Percentiles rank a stretch among this genome's conserved stretches.
Conservation (phyloP, 2,113 vertebrate species). For the Xiphophorus hellerii region DNA sequence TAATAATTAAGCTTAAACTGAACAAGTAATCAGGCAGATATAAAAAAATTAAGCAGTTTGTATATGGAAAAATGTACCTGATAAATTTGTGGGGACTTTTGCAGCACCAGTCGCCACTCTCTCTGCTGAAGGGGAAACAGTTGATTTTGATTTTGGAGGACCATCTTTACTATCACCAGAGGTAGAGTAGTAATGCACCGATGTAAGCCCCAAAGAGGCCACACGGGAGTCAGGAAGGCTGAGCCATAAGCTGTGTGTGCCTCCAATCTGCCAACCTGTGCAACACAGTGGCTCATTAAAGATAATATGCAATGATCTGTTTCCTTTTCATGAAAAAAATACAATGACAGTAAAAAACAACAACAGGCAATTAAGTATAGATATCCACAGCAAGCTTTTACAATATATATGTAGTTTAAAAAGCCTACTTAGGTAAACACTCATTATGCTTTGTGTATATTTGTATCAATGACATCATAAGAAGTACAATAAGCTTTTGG, state of each 20-base stretch:
- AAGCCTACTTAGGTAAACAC: too few relatives aligned
- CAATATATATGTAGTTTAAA: not conserved
- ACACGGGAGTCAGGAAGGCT: conserved; percentile 73
- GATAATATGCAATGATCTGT: not conserved
- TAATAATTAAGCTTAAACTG: not conserved
- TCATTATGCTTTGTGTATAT: not conserved
- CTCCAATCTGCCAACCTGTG: conserved; percentile 84
- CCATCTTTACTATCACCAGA: conserved; percentile 72
- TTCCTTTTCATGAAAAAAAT: not conserved
- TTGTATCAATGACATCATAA: not conserved
- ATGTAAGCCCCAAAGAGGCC: conserved; percentile 73
- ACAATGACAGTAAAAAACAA: not conserved
- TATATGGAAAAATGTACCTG: conserved; percentile 53
- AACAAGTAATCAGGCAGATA: not conserved
- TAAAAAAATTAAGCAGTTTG: too few relatives aligned
- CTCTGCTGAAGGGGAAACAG: conserved; percentile 37
- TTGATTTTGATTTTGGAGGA: conserved; percentile 54
- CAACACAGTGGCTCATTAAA: not conserved
- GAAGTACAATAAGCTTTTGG: too few relatives aligned
- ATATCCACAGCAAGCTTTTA: not conserved
- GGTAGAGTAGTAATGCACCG: conserved; percentile 87
- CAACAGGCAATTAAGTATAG: not conserved
- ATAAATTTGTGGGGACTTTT: conserved; percentile 9
- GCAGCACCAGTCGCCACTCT: conserved; percentile 44
- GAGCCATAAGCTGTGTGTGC: conserved; percentile 76